phyloP scores from a whole-genome alignment of 1,140 invertebrate genomes.

The Papilio dardanus region DNA sequence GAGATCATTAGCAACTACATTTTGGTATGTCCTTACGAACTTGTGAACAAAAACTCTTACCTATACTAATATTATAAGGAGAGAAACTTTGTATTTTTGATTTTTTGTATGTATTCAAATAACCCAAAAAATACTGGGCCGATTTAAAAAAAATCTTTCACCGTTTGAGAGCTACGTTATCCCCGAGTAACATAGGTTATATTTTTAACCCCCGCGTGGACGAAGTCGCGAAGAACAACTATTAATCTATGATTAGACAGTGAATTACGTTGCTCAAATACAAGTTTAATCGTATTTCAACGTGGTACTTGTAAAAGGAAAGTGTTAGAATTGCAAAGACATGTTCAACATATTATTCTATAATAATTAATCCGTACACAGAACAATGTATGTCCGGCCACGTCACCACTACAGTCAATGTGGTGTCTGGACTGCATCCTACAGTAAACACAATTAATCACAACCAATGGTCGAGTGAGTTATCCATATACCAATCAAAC shows the following conservation, averaged over 20 bases:
- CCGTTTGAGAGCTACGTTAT: too few species aligned
- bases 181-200: too few species aligned
- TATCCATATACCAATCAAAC: conserved; percentile 30
- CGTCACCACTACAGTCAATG: conserved; percentile 51
- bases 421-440: conserved; percentile 56
- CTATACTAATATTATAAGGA: too few species aligned
- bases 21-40: neutral
- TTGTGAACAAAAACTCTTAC: neutral
- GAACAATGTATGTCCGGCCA: conserved; percentile 62
- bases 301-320: neutral
- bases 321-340: conserved; percentile 25
- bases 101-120: too few species aligned
- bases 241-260: too few species aligned
- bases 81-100: too few species aligned
- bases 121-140: too few species aligned
- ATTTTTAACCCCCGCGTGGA: too few species aligned
- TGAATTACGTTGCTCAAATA: neutral
- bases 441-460: conserved; percentile 53
- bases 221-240: too few species aligned
- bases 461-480: conserved; percentile 12
- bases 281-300: too few species aligned
- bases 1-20: neutral
- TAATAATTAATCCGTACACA: conserved; percentile 52
- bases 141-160: too few species aligned
- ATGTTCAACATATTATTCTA: conserved; percentile 45